Evolutionary conservation across 2,113 vertebrate genomes (phyloP).

Genomic region (Hippoglossus stenolepis): DNA sequence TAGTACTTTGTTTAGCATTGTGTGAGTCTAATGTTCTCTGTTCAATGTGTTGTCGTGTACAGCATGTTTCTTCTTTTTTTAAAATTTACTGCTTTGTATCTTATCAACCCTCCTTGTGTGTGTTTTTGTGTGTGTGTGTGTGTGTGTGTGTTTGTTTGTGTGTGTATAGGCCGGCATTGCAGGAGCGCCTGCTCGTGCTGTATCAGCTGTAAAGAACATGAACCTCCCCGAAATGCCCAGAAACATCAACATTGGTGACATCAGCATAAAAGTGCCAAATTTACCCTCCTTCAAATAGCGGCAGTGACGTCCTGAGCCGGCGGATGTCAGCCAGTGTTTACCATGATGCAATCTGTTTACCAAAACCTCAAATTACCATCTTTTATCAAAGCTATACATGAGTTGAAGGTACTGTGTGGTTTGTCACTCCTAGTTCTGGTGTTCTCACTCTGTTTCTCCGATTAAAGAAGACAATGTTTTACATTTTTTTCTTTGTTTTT

Average conservation of each 20-base stretch:
- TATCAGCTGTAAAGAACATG: constrained; percentile 99
- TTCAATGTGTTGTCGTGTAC: constrained; percentile 49
- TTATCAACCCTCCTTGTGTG: constrained; percentile 62
- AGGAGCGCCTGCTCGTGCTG: constrained; percentile 97
- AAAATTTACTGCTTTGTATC: constrained; percentile 40
- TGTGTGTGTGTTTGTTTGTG: constrained; percentile 79
- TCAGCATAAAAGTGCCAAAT: constrained; percentile 99
- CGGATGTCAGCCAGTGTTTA: constrained; percentile 84
- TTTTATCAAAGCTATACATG: constrained; percentile 81
- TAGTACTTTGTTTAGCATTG: constrained; percentile 56
- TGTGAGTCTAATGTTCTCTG: constrained; percentile 50
- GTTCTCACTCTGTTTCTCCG: constrained; percentile 83
- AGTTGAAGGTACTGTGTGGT: constrained; percentile 88
- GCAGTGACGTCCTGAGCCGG: constrained; percentile 73
- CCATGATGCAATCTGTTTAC: constrained; percentile 88
- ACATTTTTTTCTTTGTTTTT: constrained; percentile 16
- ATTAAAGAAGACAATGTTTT: constrained; percentile 62
- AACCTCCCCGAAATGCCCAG: constrained; percentile 99
- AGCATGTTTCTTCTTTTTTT: constrained; percentile 18
- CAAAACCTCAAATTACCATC: constrained; percentile 84
- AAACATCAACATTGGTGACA: constrained; percentile 99
- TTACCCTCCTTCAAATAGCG: constrained; percentile 98
- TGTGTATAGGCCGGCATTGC: constrained; percentile 96
- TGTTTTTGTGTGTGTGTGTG: constrained; percentile 80
- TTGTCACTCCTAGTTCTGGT: constrained; percentile 83